Percentiles rank a stretch among this genome's conserved stretches.
Evolutionary conservation across 2,888 invertebrate species (phyloP).

Genomic region (Nebria brevicollis): DNA sequence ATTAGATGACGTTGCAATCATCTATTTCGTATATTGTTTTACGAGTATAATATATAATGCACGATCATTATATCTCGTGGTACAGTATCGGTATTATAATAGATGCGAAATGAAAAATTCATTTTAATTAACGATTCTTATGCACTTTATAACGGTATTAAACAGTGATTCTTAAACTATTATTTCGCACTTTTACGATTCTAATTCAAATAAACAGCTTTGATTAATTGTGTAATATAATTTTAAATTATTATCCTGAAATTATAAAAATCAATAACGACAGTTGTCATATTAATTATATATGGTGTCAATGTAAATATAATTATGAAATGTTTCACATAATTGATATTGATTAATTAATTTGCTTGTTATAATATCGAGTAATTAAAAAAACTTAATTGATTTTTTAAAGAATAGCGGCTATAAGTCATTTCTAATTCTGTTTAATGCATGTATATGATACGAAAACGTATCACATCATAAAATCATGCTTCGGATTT

Average conservation of each 20-base stretch:
- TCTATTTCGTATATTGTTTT: not conserved
- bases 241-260: not conserved
- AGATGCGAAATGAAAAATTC: not conserved
- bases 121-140: constrained; percentile 8
- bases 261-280: not conserved
- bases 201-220: not conserved
- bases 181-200: not conserved
- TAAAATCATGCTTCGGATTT: too few species aligned
- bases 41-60: not conserved
- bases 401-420: not conserved
- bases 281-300: constrained; percentile 14
- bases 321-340: constrained; percentile 31
- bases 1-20: not conserved
- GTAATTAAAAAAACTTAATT: not conserved
- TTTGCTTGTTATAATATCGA: constrained; percentile 18
- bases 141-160: constrained; percentile 19
- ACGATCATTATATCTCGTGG: not conserved
- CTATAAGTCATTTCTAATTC: not conserved
- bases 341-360: constrained; percentile 45
- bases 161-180: constrained; percentile 15
- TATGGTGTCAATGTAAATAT: not conserved
- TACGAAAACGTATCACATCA: too few species aligned
- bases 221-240: not conserved
- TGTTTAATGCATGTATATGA: not conserved
- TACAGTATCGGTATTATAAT: not conserved